These are phyloP conservation scores for Cephus runcator DNA, from an alignment of 2,888 invertebrate species.

Conservation along the genomic window DNA sequence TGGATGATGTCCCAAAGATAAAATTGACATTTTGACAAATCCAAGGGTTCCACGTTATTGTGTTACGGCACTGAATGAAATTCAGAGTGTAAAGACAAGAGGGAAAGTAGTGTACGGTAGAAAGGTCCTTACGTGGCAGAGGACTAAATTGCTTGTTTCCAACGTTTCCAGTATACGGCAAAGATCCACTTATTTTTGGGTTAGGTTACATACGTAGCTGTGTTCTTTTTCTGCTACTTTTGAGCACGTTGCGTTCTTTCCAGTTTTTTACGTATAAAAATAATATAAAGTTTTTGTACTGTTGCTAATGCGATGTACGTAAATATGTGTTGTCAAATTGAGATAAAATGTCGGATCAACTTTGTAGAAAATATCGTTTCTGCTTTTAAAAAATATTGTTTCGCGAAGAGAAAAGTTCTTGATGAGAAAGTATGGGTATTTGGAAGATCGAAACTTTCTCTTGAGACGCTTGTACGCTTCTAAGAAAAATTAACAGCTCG, in stretches of 20 bases:
- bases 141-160: conserved; percentile 37
- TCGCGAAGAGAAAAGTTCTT: not conserved
- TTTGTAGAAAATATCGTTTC: not conserved
- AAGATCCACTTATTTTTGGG: conserved; percentile 2
- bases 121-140: conserved; percentile 34
- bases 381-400: not conserved
- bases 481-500: not conserved
- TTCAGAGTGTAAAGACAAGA: not conserved
- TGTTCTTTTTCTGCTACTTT: not conserved
- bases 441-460: not conserved
- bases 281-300: not conserved
- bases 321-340: not conserved
- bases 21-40: not conserved
- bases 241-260: not conserved
- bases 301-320: not conserved
- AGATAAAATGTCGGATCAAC: not conserved
- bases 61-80: not conserved
- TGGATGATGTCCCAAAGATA: not conserved
- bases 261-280: conserved; percentile 17
- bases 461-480: not conserved
- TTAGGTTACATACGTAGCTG: not conserved
- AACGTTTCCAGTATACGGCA: conserved; percentile 19
- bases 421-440: not conserved
- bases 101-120: conserved; percentile 15
- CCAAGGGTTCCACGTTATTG: not conserved